phyloP scores from a whole-genome alignment of 2,113 vertebrate species.

The Leiothrix lutea region DNA sequence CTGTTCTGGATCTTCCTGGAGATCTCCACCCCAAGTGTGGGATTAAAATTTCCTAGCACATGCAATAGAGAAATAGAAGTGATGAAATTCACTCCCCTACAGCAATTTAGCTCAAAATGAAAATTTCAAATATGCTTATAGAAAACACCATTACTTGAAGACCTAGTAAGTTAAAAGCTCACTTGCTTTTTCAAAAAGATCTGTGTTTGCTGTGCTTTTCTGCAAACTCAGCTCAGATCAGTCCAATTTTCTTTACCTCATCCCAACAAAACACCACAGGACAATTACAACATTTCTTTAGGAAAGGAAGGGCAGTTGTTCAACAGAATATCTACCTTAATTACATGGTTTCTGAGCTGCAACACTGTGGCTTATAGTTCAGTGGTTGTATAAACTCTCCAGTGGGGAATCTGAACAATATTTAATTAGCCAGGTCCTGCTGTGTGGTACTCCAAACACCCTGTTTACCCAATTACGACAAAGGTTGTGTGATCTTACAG shows the following conservation, averaged over 20 bases:
- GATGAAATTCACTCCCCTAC: background rate
- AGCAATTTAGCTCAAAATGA: background rate
- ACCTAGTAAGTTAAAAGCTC: background rate
- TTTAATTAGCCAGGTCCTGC: slow-evolving; percentile 45
- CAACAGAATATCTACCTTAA: background rate
- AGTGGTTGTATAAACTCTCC: slow-evolving; percentile 9
- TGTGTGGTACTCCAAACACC: slow-evolving; percentile 24
- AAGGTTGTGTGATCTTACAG: background rate
- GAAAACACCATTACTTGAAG: background rate
- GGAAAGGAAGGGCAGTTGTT: background rate
- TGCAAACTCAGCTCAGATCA: background rate
- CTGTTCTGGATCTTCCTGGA: background rate
- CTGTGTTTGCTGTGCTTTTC: background rate
- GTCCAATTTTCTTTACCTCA: background rate
- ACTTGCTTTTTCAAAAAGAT: background rate
- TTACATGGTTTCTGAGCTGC: slow-evolving; percentile 36
- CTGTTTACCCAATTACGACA: slow-evolving; percentile 47
- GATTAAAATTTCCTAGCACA: background rate
- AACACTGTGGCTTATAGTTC: background rate
- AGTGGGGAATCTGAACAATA: slow-evolving; percentile 28
- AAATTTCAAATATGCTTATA: background rate
- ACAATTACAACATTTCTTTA: background rate
- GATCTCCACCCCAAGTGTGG: background rate
- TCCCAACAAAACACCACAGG: background rate
- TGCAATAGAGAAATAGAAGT: background rate